Evolutionary conservation across 2,888 invertebrate species (phyloP).

Genomic region (Sesia bembeciformis): DNA sequence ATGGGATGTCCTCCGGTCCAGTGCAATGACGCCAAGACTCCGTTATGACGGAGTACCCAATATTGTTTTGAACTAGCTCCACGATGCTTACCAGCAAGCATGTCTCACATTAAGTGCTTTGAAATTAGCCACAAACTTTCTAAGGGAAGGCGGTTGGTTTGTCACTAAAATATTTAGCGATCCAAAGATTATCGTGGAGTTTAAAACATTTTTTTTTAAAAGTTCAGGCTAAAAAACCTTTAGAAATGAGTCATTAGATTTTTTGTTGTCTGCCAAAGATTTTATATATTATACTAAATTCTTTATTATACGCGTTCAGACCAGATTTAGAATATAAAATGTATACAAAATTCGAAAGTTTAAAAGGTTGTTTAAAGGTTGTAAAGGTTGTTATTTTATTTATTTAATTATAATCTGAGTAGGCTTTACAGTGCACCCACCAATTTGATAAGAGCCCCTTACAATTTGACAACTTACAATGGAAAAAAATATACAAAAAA

Average conservation of each 20-base stretch:
- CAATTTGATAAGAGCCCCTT: too few relatives aligned
- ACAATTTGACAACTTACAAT: too few relatives aligned
- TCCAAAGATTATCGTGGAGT: constrained; percentile 99
- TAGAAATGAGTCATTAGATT: constrained; percentile 99
- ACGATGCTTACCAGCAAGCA: constrained; percentile 97
- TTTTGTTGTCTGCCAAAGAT: constrained; percentile 97
- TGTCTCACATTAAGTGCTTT: constrained; percentile 92
- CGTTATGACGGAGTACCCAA: constrained; percentile 99
- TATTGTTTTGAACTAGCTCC: constrained; percentile 96
- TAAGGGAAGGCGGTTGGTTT: constrained; percentile 96
- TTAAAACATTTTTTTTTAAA: constrained; percentile 97
- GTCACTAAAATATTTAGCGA: constrained; percentile 98
- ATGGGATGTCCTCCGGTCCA: too few relatives aligned
- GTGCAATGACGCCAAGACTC: constrained; percentile 33
- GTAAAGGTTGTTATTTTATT: too few relatives aligned
- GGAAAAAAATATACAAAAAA: too few relatives aligned
- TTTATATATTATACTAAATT: too few relatives aligned
- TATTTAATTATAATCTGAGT: too few relatives aligned
- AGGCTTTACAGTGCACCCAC: too few relatives aligned
- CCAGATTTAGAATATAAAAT: too few relatives aligned
- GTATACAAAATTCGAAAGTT: too few relatives aligned
- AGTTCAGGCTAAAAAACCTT: constrained; percentile 99
- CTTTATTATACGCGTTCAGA: too few relatives aligned
- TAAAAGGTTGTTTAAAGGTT: too few relatives aligned
- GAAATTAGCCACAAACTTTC: constrained; percentile 91